These are phyloP conservation scores for Dryoscopus gambensis DNA, from an alignment of 2,113 vertebrate species.

Conservation along the genomic window DNA sequence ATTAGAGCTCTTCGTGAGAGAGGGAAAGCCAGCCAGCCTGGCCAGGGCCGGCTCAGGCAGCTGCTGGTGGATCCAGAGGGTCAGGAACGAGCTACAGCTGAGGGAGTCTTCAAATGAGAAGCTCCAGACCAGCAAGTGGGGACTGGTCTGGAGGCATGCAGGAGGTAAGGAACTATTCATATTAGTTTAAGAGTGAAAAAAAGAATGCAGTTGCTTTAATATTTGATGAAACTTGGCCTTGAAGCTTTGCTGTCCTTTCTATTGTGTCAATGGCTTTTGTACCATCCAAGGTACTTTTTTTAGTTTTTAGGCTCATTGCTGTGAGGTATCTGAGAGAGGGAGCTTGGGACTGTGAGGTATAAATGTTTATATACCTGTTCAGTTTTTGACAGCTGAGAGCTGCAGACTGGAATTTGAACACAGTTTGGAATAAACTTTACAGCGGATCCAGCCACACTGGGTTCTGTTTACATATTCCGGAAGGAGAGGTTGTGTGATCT, in stretches of 20 bases:
- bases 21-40: neutral
- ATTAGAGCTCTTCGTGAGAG: neutral
- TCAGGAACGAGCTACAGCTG: neutral
- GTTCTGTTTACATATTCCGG: neutral
- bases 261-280: neutral
- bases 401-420: neutral
- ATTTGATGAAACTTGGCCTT: neutral
- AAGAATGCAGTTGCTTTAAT: neutral
- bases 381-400: neutral
- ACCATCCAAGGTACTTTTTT: neutral
- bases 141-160: neutral
- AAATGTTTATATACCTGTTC: neutral
- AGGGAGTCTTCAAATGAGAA: neutral
- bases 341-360: neutral
- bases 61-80: neutral
- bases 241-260: neutral
- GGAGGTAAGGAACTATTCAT: neutral
- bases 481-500: neutral
- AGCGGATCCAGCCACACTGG: neutral
- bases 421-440: neutral
- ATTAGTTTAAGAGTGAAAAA: neutral
- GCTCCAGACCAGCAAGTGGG: neutral
- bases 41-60: neutral
- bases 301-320: neutral
- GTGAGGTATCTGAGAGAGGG: neutral